These are phyloP conservation scores for Microcaecilia unicolor DNA, from an alignment of 2,797 vertebrate species.

Conservation along the genomic window DNA sequence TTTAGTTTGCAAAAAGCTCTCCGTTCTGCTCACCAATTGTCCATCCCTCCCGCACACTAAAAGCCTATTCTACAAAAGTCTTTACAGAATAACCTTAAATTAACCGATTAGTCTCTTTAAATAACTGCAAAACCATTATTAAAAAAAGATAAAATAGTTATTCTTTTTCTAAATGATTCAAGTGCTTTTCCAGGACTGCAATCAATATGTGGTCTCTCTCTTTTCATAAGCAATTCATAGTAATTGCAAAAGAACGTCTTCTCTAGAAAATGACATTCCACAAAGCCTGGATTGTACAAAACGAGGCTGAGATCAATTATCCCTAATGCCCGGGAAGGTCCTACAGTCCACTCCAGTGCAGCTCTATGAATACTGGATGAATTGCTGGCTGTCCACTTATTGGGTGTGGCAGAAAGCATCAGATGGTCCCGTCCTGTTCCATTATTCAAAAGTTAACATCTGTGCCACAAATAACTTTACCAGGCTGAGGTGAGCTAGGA, in stretches of 20 bases:
- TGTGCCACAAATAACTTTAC: too few species aligned
- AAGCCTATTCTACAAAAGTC: neutral
- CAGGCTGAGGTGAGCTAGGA: too few species aligned
- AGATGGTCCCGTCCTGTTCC: too few species aligned
- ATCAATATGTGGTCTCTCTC: slow-evolving; percentile 39
- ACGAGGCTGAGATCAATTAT: slow-evolving; percentile 15
- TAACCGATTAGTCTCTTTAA: slow-evolving; percentile 53
- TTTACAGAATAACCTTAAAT: slow-evolving; percentile 36
- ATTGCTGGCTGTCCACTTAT: too few species aligned
- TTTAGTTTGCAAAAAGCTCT: rapidly evolving
- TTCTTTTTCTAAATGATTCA: slow-evolving; percentile 51
- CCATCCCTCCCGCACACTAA: neutral
- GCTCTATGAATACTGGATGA: neutral
- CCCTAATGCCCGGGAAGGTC: slow-evolving; percentile 6
- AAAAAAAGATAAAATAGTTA: slow-evolving; percentile 39
- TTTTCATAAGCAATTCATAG: slow-evolving; percentile 45
- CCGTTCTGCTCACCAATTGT: rapidly evolving
- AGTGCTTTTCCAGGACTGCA: slow-evolving; percentile 37
- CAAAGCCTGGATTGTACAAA: slow-evolving; percentile 25
- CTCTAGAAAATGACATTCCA: slow-evolving; percentile 40
- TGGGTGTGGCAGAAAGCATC: too few species aligned
- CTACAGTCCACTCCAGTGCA: rapidly evolving
- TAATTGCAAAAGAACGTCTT: slow-evolving; percentile 45
- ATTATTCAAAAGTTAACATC: too few species aligned
- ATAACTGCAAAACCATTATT: slow-evolving; percentile 41